Conservation (phyloP, 2,888 invertebrate species). For the Pedicia rivosa region DNA sequence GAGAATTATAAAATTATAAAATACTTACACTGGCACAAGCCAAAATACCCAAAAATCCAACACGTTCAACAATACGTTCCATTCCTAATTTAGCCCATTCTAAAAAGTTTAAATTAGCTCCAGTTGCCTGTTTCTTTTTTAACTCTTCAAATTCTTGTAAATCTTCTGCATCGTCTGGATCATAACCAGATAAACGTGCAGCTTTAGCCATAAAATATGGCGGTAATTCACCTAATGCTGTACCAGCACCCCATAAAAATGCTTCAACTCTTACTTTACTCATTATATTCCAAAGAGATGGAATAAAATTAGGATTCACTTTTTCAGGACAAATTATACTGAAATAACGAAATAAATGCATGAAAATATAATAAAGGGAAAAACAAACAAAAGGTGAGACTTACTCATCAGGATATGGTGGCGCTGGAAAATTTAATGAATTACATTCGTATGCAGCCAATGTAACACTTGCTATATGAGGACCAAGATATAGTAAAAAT, state of each 20-base stretch:
- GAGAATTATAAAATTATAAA: constrained; percentile 1
- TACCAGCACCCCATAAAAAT: constrained; percentile 96
- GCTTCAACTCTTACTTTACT: constrained; percentile 88
- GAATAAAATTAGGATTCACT: constrained; percentile 40
- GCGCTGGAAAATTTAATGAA: constrained; percentile 85
- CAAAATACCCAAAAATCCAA: constrained; percentile 91
- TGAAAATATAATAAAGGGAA: constrained; percentile 5
- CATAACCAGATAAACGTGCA: constrained; percentile 51
- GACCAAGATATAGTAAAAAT: constrained; percentile 96
- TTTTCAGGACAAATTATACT: constrained; percentile 85
- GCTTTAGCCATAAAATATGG: constrained; percentile 99
- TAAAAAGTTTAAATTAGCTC: constrained; percentile 42
- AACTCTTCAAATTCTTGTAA: constrained; percentile 57
- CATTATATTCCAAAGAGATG: constrained; percentile 87
- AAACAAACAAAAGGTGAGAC: constrained; percentile 19
- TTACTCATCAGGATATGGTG: constrained; percentile 96
- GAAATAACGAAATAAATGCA: constrained; percentile 19
- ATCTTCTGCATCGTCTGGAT: constrained; percentile 49
- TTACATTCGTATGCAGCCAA: constrained; percentile 97
- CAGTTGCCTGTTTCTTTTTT: constrained; percentile 41
- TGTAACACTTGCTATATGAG: constrained; percentile 96
- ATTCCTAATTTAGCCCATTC: constrained; percentile 73
- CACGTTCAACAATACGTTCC: constrained; percentile 77
- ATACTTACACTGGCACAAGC: constrained; percentile 80
- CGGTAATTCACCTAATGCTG: constrained; percentile 96